A percentile compares a stretch with the other conserved stretches of the same genome.
These are phyloP conservation scores for Dolichoris vasculosae DNA, from an alignment of 1,140 invertebrate genomes.

Conservation along the genomic window DNA sequence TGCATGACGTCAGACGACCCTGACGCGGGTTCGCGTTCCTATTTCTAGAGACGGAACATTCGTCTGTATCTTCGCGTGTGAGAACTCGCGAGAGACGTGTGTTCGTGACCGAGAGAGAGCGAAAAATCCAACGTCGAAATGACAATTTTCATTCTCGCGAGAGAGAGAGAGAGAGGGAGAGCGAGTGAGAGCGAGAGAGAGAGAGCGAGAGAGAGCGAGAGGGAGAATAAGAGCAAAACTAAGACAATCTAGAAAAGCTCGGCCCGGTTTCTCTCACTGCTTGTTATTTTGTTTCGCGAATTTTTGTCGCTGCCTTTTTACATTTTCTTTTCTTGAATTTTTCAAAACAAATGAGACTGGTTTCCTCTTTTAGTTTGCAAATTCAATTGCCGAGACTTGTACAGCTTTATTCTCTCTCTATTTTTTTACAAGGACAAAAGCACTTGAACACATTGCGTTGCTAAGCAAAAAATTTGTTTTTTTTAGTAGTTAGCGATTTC, in stretches of 20 bases:
- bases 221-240: background rate
- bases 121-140: background rate
- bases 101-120: no score
- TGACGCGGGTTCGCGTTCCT: slow-evolving; percentile 55
- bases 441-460: background rate
- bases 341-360: slow-evolving; percentile 38
- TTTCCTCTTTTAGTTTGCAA: slow-evolving; percentile 22
- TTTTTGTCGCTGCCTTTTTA: background rate
- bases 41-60: slow-evolving; percentile 52
- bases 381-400: slow-evolving; percentile 22
- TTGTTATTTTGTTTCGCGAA: background rate
- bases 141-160: slow-evolving; percentile 17
- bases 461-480: background rate
- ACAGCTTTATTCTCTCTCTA: background rate
- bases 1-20: slow-evolving; percentile 55
- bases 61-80: background rate
- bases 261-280: slow-evolving; percentile 7
- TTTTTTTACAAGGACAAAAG: background rate
- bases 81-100: background rate
- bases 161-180: no score
- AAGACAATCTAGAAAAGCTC: slow-evolving; percentile 13
- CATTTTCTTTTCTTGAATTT: background rate
- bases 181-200: background rate
- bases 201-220: background rate
- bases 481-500: background rate